Base-by-base conservation (phyloP, 2,888 invertebrate genomes). In the Brachylomia viminalis region DNA sequence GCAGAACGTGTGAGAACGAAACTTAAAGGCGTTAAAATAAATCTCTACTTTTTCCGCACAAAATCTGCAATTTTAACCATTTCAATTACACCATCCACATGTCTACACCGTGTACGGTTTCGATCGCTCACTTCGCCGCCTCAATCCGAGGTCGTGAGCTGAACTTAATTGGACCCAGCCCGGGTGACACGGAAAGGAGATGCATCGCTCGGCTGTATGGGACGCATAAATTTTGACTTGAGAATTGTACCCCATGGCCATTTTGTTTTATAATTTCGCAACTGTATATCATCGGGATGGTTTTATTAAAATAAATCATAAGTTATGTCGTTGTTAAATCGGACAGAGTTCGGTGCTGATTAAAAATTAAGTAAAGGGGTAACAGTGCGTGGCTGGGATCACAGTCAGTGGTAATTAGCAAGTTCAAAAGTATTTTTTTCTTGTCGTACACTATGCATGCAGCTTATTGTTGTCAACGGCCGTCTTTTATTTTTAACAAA, bases 151-250 rank as follows among this genome's bases (percentile, higher is more conserved):
- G 96, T 96, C 96, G 96, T 96, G 96, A 95, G 96, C 93, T 93
- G 93, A 94, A 95, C 94, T 95, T 96, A 96, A 96, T 96, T 96
- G 96, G 95, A 93, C 93, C 93, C 93, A 92, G 94, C 94, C 94
- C 93, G 95, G 95, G 93, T 95, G 96, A 96, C 96, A 96, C 94
- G 94, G 94, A 94, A 93, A 94, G 94, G 95, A 95, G 96, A 96
- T 96, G 95, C 95, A 96, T 96, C 95, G 94, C 92, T 91, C 90
- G 89, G 91, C 92, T 92, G 92, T 95, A 94, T 93, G 93, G 92
- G 94, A 95, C 93, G 94, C 95, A 95, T 95, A 96, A 95, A 95
- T 96, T 95, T 93, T 91, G 89, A 93, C 91, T 87, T 88, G 89
- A 92, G 92, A 92, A 93, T 93, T 91, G 93, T 91, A 91, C 92